Evolutionary conservation across 2,888 invertebrate species (phyloP).

Genomic region (Hecatera dysodea): DNA sequence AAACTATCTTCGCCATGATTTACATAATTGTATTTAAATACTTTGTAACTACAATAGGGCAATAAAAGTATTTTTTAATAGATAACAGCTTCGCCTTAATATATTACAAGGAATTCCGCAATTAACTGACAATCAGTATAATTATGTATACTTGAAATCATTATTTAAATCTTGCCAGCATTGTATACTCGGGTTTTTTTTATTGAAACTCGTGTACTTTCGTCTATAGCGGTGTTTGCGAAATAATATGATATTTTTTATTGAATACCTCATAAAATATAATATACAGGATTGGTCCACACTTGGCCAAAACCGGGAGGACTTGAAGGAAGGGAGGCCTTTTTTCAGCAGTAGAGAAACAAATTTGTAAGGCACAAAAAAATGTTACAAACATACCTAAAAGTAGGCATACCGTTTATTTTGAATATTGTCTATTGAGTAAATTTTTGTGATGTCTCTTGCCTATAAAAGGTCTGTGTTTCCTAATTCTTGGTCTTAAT

Average conservation of each 20-base stretch:
- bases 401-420: neutral
- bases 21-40: constrained; percentile 10
- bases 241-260: neutral
- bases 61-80: constrained; percentile 31
- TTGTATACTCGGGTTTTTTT: constrained; percentile 51
- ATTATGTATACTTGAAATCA: constrained; percentile 63
- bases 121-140: constrained; percentile 61
- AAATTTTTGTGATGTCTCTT: neutral
- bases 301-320: no score
- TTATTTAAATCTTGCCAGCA: constrained; percentile 64
- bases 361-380: no score
- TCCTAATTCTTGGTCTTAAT: neutral
- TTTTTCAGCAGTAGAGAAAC: no score
- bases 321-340: no score
- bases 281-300: no score
- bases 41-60: constrained; percentile 20
- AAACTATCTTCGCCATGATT: neutral
- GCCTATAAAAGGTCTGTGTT: neutral
- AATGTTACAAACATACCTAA: neutral
- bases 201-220: constrained; percentile 53
- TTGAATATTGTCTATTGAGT: neutral
- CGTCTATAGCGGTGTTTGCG: constrained; percentile 26
- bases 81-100: constrained; percentile 51
- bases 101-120: constrained; percentile 61
- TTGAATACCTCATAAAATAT: neutral